A percentile compares a stretch with the other conserved stretches of the same genome.
Conservation (phyloP, 2,797 vertebrate species). For the Pampus argenteus region DNA sequence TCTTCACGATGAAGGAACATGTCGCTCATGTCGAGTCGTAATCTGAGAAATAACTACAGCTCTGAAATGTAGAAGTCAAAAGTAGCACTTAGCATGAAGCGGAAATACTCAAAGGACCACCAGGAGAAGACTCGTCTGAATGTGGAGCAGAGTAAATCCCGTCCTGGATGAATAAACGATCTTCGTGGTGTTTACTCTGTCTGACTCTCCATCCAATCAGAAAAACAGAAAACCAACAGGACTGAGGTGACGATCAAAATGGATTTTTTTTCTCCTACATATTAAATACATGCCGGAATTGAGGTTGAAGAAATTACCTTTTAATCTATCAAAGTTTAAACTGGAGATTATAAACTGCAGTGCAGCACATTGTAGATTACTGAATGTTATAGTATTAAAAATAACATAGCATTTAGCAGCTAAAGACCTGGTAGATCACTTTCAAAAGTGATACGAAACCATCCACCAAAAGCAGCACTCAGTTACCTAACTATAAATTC, state of each 20-base stretch:
- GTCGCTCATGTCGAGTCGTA: no score
- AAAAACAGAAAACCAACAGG: not conserved
- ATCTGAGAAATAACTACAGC: not conserved
- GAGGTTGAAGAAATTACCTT: conserved; percentile 47
- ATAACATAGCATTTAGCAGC: no score
- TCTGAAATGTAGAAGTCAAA: not conserved
- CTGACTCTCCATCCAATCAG: conserved; percentile 14
- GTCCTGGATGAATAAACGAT: not conserved
- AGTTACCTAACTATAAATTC: no score
- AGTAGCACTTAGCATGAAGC: not conserved
- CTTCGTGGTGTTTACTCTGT: not conserved
- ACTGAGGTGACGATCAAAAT: not conserved
- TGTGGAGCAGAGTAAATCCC: no score
- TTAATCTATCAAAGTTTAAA: conserved; percentile 44
- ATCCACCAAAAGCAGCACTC: no score
- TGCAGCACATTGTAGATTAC: conserved; percentile 31
- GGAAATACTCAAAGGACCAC: not conserved
- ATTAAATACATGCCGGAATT: conserved; percentile 34
- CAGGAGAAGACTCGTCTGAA: no score
- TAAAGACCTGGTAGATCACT: no score
- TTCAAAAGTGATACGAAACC: no score
- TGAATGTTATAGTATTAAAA: no score
- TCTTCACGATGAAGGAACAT: no score
- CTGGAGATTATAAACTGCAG: conserved; percentile 35
- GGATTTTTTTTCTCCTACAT: conserved; percentile 3